Percentiles rank a stretch among this genome's conserved stretches.
Conservation (phyloP, 2,888 invertebrate genomes). For the Troilus luridus region DNA sequence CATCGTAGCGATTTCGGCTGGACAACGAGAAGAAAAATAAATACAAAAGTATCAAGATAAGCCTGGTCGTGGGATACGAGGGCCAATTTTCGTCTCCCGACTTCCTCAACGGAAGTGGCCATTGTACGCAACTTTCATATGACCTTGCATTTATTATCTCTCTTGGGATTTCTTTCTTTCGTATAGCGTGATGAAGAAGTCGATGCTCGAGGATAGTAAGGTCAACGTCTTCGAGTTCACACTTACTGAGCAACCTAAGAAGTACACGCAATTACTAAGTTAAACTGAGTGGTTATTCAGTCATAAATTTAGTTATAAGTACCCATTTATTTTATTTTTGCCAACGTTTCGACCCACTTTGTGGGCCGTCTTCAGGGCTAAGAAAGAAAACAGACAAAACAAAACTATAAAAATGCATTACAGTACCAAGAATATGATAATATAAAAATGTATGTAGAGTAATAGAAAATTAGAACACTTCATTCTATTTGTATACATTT, state of each 20-base stretch:
- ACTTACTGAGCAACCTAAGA: not conserved
- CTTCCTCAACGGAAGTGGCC: constrained; percentile 11
- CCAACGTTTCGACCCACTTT: too few species aligned
- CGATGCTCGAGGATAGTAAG: not conserved
- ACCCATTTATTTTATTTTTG: too few species aligned
- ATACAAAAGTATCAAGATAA: not conserved
- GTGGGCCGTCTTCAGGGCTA: too few species aligned
- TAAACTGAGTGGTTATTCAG: too few species aligned
- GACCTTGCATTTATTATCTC: constrained; percentile 26
- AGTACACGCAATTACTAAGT: too few species aligned
- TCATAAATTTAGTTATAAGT: too few species aligned
- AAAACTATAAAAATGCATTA: too few species aligned
- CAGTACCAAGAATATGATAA: too few species aligned
- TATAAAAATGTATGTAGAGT: too few species aligned
- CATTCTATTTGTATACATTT: too few species aligned
- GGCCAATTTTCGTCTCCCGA: constrained; percentile 13
- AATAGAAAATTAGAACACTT: too few species aligned
- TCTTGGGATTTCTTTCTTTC: not conserved
- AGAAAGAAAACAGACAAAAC: too few species aligned
- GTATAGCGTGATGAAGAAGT: not conserved
- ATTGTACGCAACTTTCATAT: constrained; percentile 8
- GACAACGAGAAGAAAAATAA: not conserved
- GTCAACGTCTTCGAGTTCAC: not conserved
- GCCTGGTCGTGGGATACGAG: not conserved
- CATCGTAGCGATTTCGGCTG: not conserved